Conservation (phyloP, 2,113 vertebrate species). For the Thunnus thynnus region DNA sequence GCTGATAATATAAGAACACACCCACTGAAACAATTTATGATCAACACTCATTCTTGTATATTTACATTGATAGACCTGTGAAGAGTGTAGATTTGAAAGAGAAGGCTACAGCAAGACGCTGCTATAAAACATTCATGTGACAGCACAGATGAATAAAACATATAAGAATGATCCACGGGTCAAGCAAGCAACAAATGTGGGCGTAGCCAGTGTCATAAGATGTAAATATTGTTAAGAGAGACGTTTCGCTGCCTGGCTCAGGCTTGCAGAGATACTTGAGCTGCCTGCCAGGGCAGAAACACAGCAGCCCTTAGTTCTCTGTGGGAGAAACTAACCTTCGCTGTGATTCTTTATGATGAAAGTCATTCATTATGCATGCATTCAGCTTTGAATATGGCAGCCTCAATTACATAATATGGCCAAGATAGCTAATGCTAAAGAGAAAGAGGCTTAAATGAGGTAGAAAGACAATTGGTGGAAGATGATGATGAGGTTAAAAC, state of each 20-base stretch:
- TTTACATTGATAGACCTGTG: slow-evolving; percentile 33
- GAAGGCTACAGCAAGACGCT: slow-evolving; percentile 27
- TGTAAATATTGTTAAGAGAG: slow-evolving; percentile 59
- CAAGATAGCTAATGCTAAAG: slow-evolving; percentile 22
- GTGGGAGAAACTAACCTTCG: slow-evolving; percentile 32
- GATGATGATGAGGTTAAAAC: background rate
- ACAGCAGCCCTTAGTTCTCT: slow-evolving; percentile 24
- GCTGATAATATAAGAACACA: slow-evolving; percentile 51
- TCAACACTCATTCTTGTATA: slow-evolving; percentile 44
- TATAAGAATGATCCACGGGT: slow-evolving; percentile 63
- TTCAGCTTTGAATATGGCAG: slow-evolving; percentile 53
- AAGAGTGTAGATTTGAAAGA: slow-evolving; percentile 28
- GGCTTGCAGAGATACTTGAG: slow-evolving; percentile 4
- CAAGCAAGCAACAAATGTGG: slow-evolving; percentile 61
- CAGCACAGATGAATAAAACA: slow-evolving; percentile 74
- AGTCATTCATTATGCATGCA: slow-evolving; percentile 64
- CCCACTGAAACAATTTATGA: slow-evolving; percentile 50
- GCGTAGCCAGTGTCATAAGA: slow-evolving; percentile 50
- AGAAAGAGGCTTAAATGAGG: slow-evolving; percentile 15
- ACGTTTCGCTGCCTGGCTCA: slow-evolving; percentile 14
- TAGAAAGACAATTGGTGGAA: background rate
- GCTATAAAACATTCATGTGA: slow-evolving; percentile 72
- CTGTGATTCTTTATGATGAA: slow-evolving; percentile 59
- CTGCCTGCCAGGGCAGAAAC: slow-evolving; percentile 37
- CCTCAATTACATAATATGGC: slow-evolving; percentile 56